These are phyloP conservation scores for Nematolebias whitei DNA, from an alignment of 2,113 vertebrate genomes.

Conservation along the genomic window DNA sequence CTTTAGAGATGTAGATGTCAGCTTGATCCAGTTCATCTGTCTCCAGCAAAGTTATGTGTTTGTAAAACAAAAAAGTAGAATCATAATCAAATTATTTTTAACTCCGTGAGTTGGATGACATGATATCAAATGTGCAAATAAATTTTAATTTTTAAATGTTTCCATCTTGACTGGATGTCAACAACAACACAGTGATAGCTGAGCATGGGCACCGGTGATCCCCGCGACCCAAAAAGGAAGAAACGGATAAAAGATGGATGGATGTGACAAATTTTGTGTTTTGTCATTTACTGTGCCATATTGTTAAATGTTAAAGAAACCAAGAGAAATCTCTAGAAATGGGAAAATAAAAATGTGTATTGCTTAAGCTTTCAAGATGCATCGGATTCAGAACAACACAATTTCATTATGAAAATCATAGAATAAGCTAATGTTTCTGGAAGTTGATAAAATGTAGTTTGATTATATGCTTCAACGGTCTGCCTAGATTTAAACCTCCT, in stretches of 20 bases:
- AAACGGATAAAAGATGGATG: no score
- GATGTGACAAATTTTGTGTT: neutral
- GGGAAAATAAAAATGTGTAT: neutral
- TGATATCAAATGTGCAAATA: neutral
- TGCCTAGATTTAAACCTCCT: slow-evolving; percentile 39
- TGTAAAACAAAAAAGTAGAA: no score
- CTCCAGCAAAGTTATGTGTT: neutral
- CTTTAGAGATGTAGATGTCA: neutral
- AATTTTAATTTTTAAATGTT: no score
- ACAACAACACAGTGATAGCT: no score
- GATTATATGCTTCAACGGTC: neutral
- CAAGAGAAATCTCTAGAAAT: neutral
- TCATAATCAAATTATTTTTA: no score
- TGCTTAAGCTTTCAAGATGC: neutral
- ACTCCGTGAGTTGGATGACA: neutral
- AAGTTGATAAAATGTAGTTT: neutral
- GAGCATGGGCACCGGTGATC: no score
- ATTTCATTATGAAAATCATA: neutral
- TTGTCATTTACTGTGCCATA: neutral
- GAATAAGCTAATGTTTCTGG: neutral
- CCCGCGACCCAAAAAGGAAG: no score
- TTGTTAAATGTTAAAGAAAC: neutral
- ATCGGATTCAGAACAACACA: neutral
- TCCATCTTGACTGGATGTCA: no score
- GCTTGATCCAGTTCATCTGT: neutral